Percentiles rank a stretch among this genome's conserved stretches.
Conservation (phyloP, 2,888 invertebrate species). For the Hirtodrosophila cameraria region DNA sequence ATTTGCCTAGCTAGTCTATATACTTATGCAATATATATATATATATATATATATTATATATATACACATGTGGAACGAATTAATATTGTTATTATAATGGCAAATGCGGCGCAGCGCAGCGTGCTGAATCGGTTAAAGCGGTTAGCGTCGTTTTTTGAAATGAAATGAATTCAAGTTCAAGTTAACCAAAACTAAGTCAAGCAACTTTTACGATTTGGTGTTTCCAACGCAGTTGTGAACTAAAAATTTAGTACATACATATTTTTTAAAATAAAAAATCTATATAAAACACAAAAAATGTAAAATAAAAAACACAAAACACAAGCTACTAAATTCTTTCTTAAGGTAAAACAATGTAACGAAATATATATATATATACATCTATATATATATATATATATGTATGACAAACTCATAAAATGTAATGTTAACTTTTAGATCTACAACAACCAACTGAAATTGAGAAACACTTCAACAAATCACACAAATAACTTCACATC, state of each 20-base stretch:
- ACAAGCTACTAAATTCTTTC: conserved; percentile 68
- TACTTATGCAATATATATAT: conserved; percentile 7
- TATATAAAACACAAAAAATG: conserved; percentile 33
- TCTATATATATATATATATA: conserved; percentile 37
- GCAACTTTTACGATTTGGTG: conserved; percentile 74
- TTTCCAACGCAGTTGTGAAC: conserved; percentile 80
- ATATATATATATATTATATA: neutral
- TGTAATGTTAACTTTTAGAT: conserved; percentile 75
- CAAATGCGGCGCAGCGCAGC: conserved; percentile 49
- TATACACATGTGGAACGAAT: conserved; percentile 29
- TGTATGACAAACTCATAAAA: conserved; percentile 55
- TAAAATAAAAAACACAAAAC: conserved; percentile 25
- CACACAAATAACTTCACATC: conserved; percentile 7
- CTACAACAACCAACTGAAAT: conserved; percentile 36
- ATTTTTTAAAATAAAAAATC: conserved; percentile 69
- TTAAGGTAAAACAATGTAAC: conserved; percentile 69
- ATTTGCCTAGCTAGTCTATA: conserved; percentile 63
- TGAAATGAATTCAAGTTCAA: conserved; percentile 57
- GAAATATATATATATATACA: conserved; percentile 46
- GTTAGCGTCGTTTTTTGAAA: conserved; percentile 44
- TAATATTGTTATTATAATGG: conserved; percentile 29
- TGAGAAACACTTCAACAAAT: conserved; percentile 13
- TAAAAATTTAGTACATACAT: conserved; percentile 79
- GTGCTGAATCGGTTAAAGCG: conserved; percentile 29
- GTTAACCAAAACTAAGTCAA: conserved; percentile 76